A percentile compares a stretch with the other conserved stretches of the same genome.
These are phyloP conservation scores for Suncus etruscus DNA, from an alignment of 2,113 vertebrate species.

Conservation along the genomic window DNA sequence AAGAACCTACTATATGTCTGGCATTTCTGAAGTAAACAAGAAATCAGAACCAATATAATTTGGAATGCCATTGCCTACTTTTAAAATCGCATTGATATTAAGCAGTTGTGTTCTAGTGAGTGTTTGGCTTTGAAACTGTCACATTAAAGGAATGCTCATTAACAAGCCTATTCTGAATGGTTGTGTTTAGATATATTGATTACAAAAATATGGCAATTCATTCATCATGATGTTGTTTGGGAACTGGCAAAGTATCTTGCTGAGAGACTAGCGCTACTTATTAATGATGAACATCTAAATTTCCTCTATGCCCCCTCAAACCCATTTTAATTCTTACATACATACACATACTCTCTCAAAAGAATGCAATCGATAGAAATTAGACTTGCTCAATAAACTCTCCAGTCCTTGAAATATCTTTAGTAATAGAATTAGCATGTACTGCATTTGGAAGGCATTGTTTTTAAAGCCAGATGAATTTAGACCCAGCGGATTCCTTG, in stretches of 20 bases:
- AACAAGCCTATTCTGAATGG: slow-evolving; percentile 46
- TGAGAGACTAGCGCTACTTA: slow-evolving; percentile 57
- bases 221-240: slow-evolving; percentile 61
- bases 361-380: slow-evolving; percentile 71
- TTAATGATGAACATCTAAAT: slow-evolving; percentile 60
- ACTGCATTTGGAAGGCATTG: slow-evolving; percentile 59
- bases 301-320: slow-evolving; percentile 61
- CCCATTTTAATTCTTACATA: slow-evolving; percentile 46
- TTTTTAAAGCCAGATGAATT: slow-evolving; percentile 64
- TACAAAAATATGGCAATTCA: slow-evolving; percentile 50
- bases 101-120: slow-evolving; percentile 42
- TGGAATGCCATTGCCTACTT: slow-evolving; percentile 51
- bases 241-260: slow-evolving; percentile 61
- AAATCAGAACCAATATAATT: slow-evolving; percentile 59
- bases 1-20: slow-evolving; percentile 48
- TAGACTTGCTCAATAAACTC: slow-evolving; percentile 70
- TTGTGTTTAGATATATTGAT: slow-evolving; percentile 68
- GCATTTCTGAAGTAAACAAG: slow-evolving; percentile 54
- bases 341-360: not conserved
- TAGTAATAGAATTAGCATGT: slow-evolving; percentile 65
- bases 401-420: slow-evolving; percentile 49
- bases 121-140: slow-evolving; percentile 62
- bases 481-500: slow-evolving; percentile 54
- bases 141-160: slow-evolving; percentile 46
- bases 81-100: slow-evolving; percentile 65